phyloP scores from a whole-genome alignment of 2,113 vertebrate species.

The Hippocampus guttulatus region DNA sequence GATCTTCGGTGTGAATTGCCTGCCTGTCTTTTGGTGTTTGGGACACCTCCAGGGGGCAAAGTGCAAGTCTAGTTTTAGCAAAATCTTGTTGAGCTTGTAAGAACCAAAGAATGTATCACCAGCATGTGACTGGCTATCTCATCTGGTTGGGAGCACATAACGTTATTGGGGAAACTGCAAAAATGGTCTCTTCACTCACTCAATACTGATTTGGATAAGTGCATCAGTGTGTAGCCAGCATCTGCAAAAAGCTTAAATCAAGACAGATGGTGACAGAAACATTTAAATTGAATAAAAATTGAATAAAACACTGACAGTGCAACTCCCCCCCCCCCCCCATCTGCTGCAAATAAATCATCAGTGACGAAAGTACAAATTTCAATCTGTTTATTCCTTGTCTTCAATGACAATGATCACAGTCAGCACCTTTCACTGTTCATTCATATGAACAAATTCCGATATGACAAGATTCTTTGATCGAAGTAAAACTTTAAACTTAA shows the following conservation, averaged over 20 bases:
- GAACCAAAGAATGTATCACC: background rate
- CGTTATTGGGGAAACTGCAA: no score
- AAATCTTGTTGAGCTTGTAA: background rate
- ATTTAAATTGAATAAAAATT: no score
- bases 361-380: background rate
- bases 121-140: background rate
- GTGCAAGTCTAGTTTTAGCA: background rate
- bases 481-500: background rate
- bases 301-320: background rate
- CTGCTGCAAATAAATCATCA: constrained; percentile 1
- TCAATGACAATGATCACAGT: background rate
- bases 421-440: background rate
- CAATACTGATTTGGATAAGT: no score
- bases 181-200: no score
- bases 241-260: no score
- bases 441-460: background rate
- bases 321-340: background rate
- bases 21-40: background rate
- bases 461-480: background rate
- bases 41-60: background rate
- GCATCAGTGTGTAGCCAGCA: no score
- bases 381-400: constrained; percentile 23
- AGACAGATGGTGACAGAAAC: no score
- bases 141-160: background rate
- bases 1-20: background rate